Conservation (phyloP, 2,113 vertebrate species). For the Hippolais icterina region DNA sequence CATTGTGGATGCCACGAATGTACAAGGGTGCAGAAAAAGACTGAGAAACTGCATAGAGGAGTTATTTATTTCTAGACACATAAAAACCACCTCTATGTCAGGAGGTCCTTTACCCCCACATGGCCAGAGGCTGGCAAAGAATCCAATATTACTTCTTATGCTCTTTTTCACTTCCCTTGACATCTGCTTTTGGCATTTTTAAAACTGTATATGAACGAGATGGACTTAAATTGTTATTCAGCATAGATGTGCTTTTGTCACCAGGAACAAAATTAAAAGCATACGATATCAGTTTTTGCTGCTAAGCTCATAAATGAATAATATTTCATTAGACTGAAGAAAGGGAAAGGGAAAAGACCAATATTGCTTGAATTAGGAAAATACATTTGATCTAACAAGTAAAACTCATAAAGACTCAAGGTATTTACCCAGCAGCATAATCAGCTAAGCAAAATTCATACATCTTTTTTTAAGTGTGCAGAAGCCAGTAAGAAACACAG, state of each 20-base stretch:
- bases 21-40: neutral
- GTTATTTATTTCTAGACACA: neutral
- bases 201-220: neutral
- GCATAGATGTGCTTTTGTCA: neutral
- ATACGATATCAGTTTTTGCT: neutral
- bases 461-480: neutral
- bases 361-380: neutral
- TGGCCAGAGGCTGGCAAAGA: neutral
- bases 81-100: neutral
- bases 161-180: neutral
- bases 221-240: neutral
- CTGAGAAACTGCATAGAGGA: neutral
- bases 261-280: neutral
- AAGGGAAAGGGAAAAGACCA: neutral
- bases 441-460: neutral
- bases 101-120: neutral
- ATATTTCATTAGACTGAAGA: neutral
- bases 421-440: neutral
- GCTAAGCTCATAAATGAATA: neutral
- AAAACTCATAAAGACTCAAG: neutral
- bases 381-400: neutral
- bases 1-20: neutral
- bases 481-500: neutral
- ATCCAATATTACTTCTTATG: neutral
- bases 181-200: neutral